Percentiles rank a stretch among this genome's conserved stretches.
These are phyloP conservation scores for Neoascia interrupta DNA, from an alignment of 2,888 invertebrate species.

Conservation along the genomic window DNA sequence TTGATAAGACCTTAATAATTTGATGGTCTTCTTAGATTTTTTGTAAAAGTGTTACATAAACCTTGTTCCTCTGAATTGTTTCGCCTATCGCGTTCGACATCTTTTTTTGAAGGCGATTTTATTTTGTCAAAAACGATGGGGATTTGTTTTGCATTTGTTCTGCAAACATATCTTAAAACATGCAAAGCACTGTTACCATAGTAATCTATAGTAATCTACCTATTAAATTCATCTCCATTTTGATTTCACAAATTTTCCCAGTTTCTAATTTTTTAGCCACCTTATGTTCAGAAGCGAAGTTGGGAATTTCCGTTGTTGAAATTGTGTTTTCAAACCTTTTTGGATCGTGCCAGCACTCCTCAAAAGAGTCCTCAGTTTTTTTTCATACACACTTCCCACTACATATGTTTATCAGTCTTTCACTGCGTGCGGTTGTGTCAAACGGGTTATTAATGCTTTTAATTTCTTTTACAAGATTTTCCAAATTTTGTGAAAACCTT, in stretches of 20 bases:
- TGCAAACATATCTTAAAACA: background rate
- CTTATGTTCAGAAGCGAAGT: conserved; percentile 19
- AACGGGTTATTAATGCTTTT: background rate
- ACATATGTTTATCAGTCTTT: background rate
- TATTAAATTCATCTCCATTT: conserved; percentile 26
- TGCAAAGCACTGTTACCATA: too few relatives aligned
- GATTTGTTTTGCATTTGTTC: background rate
- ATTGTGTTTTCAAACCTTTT: conserved; percentile 17
- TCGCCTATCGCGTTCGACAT: conserved; percentile 18
- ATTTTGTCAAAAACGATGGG: conserved; percentile 1
- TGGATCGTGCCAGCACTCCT: conserved; percentile 7
- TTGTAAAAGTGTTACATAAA: conserved; percentile 2
- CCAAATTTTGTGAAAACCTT: background rate
- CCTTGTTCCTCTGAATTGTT: background rate
- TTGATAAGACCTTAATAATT: too few relatives aligned
- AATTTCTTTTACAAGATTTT: background rate
- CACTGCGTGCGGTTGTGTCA: background rate
- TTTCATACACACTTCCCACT: background rate
- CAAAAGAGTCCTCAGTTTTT: conserved; percentile 6
- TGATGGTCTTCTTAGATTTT: background rate
- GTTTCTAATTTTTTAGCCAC: background rate
- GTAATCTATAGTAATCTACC: conserved; percentile 11
- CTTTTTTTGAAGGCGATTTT: conserved; percentile 14
- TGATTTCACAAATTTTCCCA: conserved; percentile 11
- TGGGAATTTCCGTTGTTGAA: background rate